Conservation (phyloP, 2,113 vertebrate species). For the Rafetus swinhoei region DNA sequence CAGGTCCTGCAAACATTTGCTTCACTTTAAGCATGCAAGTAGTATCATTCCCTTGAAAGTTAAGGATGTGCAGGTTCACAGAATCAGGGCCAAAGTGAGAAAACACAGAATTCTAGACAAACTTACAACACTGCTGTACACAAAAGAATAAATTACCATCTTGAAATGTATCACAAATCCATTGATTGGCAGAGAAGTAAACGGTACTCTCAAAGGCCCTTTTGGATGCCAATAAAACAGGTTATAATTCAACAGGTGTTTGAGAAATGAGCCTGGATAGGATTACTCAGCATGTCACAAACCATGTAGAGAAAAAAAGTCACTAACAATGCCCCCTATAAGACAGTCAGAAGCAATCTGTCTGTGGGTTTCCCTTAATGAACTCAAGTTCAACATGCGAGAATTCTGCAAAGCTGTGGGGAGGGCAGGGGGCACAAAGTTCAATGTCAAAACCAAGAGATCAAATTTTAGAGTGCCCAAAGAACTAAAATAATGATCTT, state of each 20-base stretch:
- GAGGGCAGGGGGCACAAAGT: not conserved
- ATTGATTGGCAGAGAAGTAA: not conserved
- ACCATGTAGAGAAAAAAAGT: not conserved
- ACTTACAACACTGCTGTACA: not conserved
- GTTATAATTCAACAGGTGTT: not conserved
- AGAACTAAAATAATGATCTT: not conserved
- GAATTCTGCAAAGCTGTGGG: fast-evolving
- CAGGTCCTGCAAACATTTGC: not conserved
- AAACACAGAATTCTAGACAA: not conserved
- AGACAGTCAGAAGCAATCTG: not conserved
- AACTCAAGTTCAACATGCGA: not conserved
- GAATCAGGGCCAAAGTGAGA: not conserved
- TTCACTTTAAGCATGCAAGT: not conserved
- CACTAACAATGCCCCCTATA: fast-evolving
- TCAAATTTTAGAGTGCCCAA: not conserved
- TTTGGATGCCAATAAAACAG: not conserved
- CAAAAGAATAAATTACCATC: not conserved
- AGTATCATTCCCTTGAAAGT: not conserved
- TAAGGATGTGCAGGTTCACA: not conserved
- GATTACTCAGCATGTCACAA: not conserved
- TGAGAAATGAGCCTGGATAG: not conserved
- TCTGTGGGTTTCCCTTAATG: fast-evolving
- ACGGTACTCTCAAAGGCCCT: not conserved
- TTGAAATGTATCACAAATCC: not conserved
- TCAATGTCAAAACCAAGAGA: not conserved